phyloP scores from a whole-genome alignment of 2,888 invertebrate species.

The Tinea trinotella region DNA sequence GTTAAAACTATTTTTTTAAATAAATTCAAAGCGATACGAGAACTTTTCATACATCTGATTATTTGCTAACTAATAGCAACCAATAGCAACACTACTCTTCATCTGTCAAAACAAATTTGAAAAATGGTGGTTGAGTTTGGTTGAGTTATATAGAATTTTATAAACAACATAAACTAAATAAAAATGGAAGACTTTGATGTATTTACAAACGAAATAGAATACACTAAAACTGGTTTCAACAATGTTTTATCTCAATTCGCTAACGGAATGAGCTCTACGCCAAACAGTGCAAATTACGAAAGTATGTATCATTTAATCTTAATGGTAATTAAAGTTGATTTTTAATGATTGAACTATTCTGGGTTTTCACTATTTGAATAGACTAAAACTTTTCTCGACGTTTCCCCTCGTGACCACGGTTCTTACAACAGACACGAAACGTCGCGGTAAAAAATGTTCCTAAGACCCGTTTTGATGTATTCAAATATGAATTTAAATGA shows the following conservation, averaged over 20 bases:
- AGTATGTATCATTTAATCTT: too few species aligned
- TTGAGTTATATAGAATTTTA: background rate
- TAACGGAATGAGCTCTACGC: slow-evolving; percentile 44
- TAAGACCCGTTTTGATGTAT: too few species aligned
- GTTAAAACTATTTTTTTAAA: too few species aligned
- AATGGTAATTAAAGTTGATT: too few species aligned
- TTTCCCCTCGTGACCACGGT: too few species aligned
- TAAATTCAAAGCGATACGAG: too few species aligned
- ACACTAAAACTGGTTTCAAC: slow-evolving; percentile 45
- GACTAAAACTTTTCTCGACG: too few species aligned
- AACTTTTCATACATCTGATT: background rate
- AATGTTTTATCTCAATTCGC: slow-evolving; percentile 49
- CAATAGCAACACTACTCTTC: background rate
- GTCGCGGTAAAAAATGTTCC: too few species aligned
- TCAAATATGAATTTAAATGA: too few species aligned
- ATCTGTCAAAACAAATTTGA: slow-evolving; percentile 7
- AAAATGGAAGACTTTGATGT: slow-evolving; percentile 61
- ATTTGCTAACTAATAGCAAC: background rate
- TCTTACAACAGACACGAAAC: too few species aligned
- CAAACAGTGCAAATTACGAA: slow-evolving; percentile 59
- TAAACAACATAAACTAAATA: background rate
- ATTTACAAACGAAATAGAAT: slow-evolving; percentile 57
- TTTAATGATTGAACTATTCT: too few species aligned
- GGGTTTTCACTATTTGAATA: too few species aligned
- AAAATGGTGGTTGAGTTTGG: slow-evolving; percentile 1